These are phyloP conservation scores for Junco hyemalis DNA, from an alignment of 2,113 vertebrate species.

Conservation along the genomic window DNA sequence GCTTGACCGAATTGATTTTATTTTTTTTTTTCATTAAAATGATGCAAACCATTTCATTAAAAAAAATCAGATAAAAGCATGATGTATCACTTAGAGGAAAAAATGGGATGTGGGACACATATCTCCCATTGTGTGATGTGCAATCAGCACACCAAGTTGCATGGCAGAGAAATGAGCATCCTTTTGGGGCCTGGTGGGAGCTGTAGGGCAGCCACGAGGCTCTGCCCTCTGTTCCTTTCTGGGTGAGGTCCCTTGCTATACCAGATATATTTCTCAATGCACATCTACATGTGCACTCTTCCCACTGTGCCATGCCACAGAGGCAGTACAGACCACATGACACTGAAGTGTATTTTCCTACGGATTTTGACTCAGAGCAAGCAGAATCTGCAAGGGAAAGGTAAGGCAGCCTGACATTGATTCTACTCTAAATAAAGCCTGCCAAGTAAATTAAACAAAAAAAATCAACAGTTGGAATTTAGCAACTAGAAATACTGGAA, in stretches of 20 bases:
- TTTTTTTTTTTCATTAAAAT: not conserved
- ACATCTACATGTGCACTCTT: not conserved
- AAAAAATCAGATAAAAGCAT: not conserved
- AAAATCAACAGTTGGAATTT: not conserved
- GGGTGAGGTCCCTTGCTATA: not conserved
- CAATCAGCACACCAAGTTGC: not conserved
- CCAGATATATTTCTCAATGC: not conserved
- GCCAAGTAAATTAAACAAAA: not conserved
- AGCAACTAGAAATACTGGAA: not conserved
- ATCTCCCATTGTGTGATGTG: not conserved
- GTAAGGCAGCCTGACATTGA: not conserved
- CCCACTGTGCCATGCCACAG: not conserved
- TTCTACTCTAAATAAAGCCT: not conserved
- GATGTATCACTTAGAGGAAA: not conserved
- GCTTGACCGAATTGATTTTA: accelerated
- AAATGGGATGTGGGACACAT: accelerated
- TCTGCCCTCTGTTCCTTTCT: not conserved
- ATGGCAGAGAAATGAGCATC: not conserved
- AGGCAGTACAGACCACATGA: not conserved
- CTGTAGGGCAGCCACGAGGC: not conserved
- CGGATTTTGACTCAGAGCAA: not conserved
- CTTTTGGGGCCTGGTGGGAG: not conserved
- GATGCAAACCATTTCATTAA: accelerated
- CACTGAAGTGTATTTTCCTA: not conserved
- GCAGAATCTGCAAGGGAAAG: not conserved